Evolutionary conservation across 1,140 invertebrate species (phyloP).

Genomic region (Zaprionus kolodkinae): DNA sequence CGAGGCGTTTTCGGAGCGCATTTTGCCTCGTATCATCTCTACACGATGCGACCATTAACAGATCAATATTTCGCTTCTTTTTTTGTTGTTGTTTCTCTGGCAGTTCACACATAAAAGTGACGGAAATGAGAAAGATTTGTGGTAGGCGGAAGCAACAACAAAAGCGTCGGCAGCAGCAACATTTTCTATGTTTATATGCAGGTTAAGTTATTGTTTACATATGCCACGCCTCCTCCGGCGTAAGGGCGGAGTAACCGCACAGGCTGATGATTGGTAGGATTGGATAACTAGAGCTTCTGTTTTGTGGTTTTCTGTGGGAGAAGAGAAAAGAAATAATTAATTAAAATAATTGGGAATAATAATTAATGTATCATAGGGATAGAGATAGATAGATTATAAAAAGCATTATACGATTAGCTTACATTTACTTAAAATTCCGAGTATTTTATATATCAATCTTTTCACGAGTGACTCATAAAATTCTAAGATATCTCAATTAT

Average conservation of each 20-base stretch:
- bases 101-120: slow-evolving; percentile 75
- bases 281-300: slow-evolving; percentile 29
- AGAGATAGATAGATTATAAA: no score
- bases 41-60: slow-evolving; percentile 67
- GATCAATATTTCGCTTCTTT: slow-evolving; percentile 72
- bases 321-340: background rate
- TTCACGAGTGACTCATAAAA: background rate
- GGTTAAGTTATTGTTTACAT: slow-evolving; percentile 64
- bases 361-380: background rate
- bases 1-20: slow-evolving; percentile 48
- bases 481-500: background rate
- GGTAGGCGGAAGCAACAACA: slow-evolving; percentile 69
- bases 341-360: no score
- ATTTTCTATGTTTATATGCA: slow-evolving; percentile 45
- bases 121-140: slow-evolving; percentile 75
- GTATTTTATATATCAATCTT: background rate
- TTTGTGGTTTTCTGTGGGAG: slow-evolving; percentile 13
- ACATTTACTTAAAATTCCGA: no score
- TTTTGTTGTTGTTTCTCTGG: slow-evolving; percentile 22
- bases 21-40: slow-evolving; percentile 40
- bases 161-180: slow-evolving; percentile 8
- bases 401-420: no score
- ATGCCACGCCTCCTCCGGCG: slow-evolving; percentile 12
- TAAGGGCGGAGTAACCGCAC: slow-evolving; percentile 14
- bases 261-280: slow-evolving; percentile 3